These are phyloP conservation scores for Capreolus pygargus DNA, from an alignment of 2,113 vertebrate species.

Conservation along the genomic window DNA sequence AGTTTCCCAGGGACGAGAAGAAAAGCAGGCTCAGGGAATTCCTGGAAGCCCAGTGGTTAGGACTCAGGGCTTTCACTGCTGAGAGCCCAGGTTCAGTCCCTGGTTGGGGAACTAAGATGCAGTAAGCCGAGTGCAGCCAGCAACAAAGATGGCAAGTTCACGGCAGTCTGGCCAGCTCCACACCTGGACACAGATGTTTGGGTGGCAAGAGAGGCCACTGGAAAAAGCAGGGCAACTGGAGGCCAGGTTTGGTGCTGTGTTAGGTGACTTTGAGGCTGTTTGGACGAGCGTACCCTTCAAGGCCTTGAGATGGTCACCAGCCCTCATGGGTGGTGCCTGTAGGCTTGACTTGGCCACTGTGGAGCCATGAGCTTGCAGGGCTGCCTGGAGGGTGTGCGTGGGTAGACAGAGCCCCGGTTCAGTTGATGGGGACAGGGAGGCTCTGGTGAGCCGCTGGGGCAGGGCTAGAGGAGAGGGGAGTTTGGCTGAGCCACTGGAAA, in stretches of 20 bases:
- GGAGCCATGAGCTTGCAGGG: neutral
- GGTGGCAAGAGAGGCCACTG: neutral
- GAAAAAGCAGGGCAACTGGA: too few species aligned
- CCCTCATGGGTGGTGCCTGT: neutral
- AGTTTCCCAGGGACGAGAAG: neutral
- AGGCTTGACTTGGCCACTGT: neutral
- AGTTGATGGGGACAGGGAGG: neutral
- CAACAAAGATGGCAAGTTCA: neutral
- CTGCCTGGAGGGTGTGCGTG: rapidly evolving
- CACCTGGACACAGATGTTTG: neutral
- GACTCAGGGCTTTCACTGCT: neutral
- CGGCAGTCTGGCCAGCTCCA: rapidly evolving
- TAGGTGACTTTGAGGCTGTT: neutral
- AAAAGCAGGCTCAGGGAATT: neutral
- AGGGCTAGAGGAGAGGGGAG: neutral
- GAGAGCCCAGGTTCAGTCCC: neutral
- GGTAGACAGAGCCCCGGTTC: neutral
- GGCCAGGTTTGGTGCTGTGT: neutral
- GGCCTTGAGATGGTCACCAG: neutral
- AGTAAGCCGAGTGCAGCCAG: neutral
- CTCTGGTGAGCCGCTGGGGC: rapidly evolving
- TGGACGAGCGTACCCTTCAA: rapidly evolving
- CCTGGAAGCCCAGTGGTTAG: neutral
- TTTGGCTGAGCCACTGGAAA: neutral
- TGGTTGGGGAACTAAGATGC: neutral